Percentiles rank a stretch among this genome's conserved stretches.
These are phyloP conservation scores for Torymus tubicola DNA, from an alignment of 2,888 invertebrate genomes.

Conservation along the genomic window DNA sequence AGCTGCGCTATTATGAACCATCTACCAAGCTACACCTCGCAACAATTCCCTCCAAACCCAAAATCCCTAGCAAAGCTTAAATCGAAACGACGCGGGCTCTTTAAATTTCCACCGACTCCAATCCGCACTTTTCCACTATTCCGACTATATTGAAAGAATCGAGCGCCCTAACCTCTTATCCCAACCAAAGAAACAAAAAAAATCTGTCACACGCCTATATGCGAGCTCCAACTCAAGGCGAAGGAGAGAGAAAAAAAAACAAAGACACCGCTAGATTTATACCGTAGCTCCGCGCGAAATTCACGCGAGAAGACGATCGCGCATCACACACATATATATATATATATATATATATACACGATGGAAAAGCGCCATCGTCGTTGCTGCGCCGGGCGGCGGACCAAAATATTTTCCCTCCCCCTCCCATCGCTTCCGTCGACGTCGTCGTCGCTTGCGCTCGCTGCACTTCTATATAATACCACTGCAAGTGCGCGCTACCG, in stretches of 20 bases:
- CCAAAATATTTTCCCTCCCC: conserved; percentile 57
- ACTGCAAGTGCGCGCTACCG: conserved; percentile 8
- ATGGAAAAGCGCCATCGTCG: neutral
- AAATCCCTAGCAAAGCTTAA: no score
- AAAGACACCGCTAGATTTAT: neutral
- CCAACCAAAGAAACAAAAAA: no score
- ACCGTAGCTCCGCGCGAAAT: neutral
- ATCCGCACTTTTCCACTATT: no score
- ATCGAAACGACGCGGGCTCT: no score
- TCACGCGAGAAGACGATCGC: conserved; percentile 1
- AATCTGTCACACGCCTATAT: no score
- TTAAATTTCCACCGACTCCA: no score
- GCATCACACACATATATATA: neutral
- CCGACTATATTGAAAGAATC: no score
- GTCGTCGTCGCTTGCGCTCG: neutral
- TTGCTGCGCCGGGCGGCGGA: conserved; percentile 3
- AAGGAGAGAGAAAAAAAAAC: neutral
- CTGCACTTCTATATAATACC: neutral
- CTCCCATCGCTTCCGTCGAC: neutral
- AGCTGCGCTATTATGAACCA: no score
- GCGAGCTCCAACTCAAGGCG: neutral
- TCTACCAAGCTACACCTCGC: no score
- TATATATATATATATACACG: neutral
- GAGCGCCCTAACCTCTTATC: no score
- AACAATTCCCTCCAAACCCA: no score